A percentile compares a stretch with the other conserved stretches of the same genome.
Evolutionary conservation across 2,888 invertebrate species (phyloP).

Genomic region (Drosophila nr. fundita): DNA sequence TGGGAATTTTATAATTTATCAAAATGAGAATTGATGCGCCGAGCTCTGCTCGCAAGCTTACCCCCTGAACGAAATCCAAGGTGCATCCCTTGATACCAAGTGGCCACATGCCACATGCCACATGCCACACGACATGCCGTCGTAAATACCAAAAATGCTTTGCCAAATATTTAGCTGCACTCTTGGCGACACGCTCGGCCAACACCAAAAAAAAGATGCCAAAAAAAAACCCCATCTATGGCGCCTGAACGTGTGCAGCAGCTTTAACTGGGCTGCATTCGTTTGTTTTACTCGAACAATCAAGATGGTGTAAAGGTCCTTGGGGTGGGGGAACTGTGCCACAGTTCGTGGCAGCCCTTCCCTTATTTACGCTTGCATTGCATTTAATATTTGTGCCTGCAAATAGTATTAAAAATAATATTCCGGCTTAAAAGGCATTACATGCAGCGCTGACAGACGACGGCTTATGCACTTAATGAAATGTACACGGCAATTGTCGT

Average conservation of each 20-base stretch:
- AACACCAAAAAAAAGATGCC: background rate
- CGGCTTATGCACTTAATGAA: slow-evolving; percentile 81
- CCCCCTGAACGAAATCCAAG: slow-evolving; percentile 26
- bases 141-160: slow-evolving; percentile 78
- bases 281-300: slow-evolving; percentile 23
- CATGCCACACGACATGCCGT: slow-evolving; percentile 75
- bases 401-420: slow-evolving; percentile 80
- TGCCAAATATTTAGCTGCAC: slow-evolving; percentile 77
- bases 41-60: slow-evolving; percentile 19
- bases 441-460: slow-evolving; percentile 70
- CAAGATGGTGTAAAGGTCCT: slow-evolving; percentile 41
- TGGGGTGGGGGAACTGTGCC: background rate
- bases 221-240: background rate
- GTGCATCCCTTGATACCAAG: slow-evolving; percentile 49
- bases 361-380: slow-evolving; percentile 73
- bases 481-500: slow-evolving; percentile 78
- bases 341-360: slow-evolving; percentile 66
- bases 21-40: slow-evolving; percentile 79
- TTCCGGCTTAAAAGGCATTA: slow-evolving; percentile 74
- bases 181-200: slow-evolving; percentile 65
- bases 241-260: slow-evolving; percentile 30
- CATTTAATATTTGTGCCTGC: slow-evolving; percentile 72
- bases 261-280: slow-evolving; percentile 42
- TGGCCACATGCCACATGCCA: slow-evolving; percentile 65
- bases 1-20: slow-evolving; percentile 78